Evolutionary conservation across 2,113 vertebrate genomes (phyloP).

Genomic region (Myiagra hebetior): DNA sequence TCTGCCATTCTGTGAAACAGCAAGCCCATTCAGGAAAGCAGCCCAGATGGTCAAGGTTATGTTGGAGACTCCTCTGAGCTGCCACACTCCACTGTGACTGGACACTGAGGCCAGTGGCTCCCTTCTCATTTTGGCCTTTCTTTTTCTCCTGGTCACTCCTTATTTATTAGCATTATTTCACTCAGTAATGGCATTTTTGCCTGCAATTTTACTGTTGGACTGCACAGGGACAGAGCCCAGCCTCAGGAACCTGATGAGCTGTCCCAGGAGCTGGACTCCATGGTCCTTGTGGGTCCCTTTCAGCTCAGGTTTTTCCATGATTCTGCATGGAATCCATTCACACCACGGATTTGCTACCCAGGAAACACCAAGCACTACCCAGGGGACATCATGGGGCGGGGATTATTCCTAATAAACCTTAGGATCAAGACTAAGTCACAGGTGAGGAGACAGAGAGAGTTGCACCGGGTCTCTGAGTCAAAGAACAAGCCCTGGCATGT

Average conservation of each 20-base stretch:
- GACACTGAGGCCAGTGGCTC: background rate
- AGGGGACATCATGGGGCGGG: background rate
- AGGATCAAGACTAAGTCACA: background rate
- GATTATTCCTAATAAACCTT: background rate
- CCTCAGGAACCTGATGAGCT: background rate
- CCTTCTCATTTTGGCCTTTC: background rate
- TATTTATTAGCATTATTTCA: background rate
- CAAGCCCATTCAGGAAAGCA: background rate
- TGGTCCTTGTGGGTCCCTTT: background rate
- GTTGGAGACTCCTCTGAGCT: background rate
- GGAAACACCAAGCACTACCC: no score
- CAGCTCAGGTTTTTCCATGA: background rate
- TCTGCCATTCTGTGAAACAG: background rate
- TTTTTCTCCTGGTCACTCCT: background rate
- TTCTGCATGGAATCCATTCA: background rate
- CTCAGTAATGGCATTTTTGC: background rate
- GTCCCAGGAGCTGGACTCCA: fast-evolving
- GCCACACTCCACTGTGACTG: background rate
- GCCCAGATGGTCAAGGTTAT: background rate
- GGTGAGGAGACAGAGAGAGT: background rate
- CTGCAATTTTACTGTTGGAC: fast-evolving
- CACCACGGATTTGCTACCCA: background rate
- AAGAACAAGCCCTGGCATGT: background rate
- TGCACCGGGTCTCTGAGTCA: background rate
- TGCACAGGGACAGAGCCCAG: background rate